Conservation (phyloP, 2,113 vertebrate genomes). For the Tamias sibiricus region DNA sequence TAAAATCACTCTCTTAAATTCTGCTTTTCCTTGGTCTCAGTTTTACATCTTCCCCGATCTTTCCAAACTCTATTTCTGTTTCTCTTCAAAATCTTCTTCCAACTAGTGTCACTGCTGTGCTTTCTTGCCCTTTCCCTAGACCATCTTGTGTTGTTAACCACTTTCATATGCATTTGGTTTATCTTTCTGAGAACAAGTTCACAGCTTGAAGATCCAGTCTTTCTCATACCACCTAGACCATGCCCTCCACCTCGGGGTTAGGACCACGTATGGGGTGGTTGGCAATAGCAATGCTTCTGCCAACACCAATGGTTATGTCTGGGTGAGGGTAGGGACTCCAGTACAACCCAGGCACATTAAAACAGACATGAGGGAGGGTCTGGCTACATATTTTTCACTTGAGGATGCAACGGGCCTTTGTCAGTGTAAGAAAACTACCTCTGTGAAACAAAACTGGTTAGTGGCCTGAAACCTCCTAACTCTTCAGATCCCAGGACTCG, state of each 20-base stretch:
- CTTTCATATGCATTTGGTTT: not conserved
- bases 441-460: slow-evolving; percentile 60
- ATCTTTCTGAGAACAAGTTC: not conserved
- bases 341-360: not conserved
- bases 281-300: not conserved
- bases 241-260: not conserved
- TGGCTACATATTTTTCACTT: slow-evolving; percentile 42
- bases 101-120: not conserved
- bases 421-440: slow-evolving; percentile 33
- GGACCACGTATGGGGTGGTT: not conserved
- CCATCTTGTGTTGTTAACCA: not conserved
- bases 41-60: not conserved
- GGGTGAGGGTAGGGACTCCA: slow-evolving; percentile 48
- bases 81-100: not conserved
- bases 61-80: not conserved
- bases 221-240: not conserved
- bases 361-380: slow-evolving; percentile 11
- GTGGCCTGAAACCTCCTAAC: not conserved
- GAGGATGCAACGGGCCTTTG: slow-evolving; percentile 51
- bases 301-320: not conserved
- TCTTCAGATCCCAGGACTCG: not conserved
- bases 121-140: not conserved
- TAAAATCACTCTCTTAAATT: not conserved
- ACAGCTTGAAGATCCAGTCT: not conserved
- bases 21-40: not conserved